Evolutionary conservation across 2,888 invertebrate species (phyloP), one percentile per base, ranked within the genome.

Genomic region (Dynastes grantii): DNA sequence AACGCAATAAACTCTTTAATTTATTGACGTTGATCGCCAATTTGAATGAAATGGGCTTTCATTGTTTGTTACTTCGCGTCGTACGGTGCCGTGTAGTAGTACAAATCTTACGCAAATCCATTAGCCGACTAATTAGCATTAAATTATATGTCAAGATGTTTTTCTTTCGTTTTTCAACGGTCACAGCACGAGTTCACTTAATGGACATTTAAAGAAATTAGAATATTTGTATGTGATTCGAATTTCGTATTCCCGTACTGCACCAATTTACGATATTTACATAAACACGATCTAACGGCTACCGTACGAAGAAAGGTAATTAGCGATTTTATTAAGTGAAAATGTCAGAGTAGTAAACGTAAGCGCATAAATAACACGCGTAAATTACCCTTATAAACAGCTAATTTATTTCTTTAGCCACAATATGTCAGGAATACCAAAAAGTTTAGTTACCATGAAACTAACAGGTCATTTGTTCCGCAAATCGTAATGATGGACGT

Each of bases 21-120:
- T 68, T 68, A 68, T 68, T 68, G 68, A 68, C 68, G 68, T 68
- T 68, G 68, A 68, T 68, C 27, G 51, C 16, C 68, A 40, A 68
- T 68, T 68, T 68, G 68, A 68, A 68, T 68, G 68, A 29, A 68
- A 51, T n/a, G 51, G 68, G 51, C 29, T 68, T 68, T 68, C 68
- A 68, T 68, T 68, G 68, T 68, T 68, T 51, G 49, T 51, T 29
- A 68, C 29, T 51, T 22, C 51, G 68, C 45, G 16, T 45, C n/a
- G 65, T 40, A 58, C 55, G 22, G 55, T 22, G 16, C 22, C n/a
- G 22, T 58, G 22, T 58, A 58, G 55, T 68, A 68, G 68, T 68
- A 68, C 68, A 51, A 68, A 68, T 51, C 27, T 68, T 68, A 68
- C 68, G 68, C 51, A 68, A 68, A 68, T 68, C 68, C 68, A 51